Evolutionary conservation across 2,113 vertebrate species (phyloP), one percentile per base, ranked within the genome.

Genomic region (zebrafish (Danio rerio)): DNA sequence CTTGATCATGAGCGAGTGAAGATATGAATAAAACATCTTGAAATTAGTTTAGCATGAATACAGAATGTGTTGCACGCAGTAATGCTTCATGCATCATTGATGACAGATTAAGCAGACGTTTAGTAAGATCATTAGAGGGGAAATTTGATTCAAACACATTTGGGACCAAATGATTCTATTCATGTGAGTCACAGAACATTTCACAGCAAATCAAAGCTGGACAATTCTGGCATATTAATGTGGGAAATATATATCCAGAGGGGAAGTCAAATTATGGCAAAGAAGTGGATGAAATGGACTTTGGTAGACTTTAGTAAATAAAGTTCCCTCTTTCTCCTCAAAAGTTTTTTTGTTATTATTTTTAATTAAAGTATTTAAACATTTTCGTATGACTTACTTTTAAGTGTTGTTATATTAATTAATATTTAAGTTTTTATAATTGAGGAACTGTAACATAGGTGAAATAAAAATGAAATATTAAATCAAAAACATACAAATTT

Each of bases 1-100:
- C 42, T 43, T n/a, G 42, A 45, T 66, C 63, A 66, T 45, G 16
- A 68, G n/a, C 7, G 43, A 69, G 65, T 69, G 43, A 69, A 47
- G 65, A 69, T 11, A 47, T 47, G n/a, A 47, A 69, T 69, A 69
- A 69, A 69, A 69, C 66, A 20, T 15, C 31, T 47, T 69, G n/a
- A 69, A 18, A 47, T 69, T 71, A 31, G 47, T 52, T 71, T 1
- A 21, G 68, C 42, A 5, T 20, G n/a, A 21, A 21, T 21, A 59
- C 43, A 47, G 59, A 61, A 61, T 61, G 56, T 76, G 56, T 47
- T 61, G 56, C 56, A 69, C 20, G 20, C 45, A 71, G 20, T 52
- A 71, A 7, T 12, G 3, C 45, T 18, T 68, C 65, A 68, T 68
- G 65, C 43, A 68, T 68, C 43, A 68, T 20, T 68, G 65, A 47